phyloP scores from a whole-genome alignment of 2,888 invertebrate genomes.

The Dicycla oo region DNA sequence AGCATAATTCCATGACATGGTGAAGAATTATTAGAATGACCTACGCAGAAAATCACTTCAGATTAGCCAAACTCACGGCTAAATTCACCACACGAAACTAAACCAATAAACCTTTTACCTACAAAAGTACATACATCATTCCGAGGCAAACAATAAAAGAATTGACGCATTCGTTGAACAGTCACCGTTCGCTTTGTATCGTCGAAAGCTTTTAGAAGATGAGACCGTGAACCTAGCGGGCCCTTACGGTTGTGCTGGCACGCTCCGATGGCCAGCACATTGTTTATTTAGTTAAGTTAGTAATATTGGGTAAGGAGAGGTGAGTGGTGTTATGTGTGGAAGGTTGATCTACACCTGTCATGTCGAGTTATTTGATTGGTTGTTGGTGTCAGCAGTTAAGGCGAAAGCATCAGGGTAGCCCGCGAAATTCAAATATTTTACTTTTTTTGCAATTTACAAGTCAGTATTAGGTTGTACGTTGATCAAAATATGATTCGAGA shows the following conservation, averaged over 20 bases:
- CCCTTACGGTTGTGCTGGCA: slow-evolving; percentile 20
- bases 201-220: slow-evolving; percentile 84
- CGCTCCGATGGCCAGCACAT: slow-evolving; percentile 39
- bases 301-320: slow-evolving; percentile 24
- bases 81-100: not conserved
- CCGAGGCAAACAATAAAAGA: slow-evolving; percentile 39
- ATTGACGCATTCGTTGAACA: slow-evolving; percentile 24
- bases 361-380: slow-evolving; percentile 14
- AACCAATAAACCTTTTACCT: slow-evolving; percentile 1
- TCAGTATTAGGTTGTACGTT: no score
- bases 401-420: no score
- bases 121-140: slow-evolving; percentile 8
- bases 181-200: slow-evolving; percentile 68
- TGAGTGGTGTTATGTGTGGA: not conserved
- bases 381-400: no score
- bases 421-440: no score
- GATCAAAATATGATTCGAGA: no score
- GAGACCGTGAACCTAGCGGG: slow-evolving; percentile 62
- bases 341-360: slow-evolving; percentile 1
- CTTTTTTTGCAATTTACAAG: no score
- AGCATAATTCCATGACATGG: not conserved
- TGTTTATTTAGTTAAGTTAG: slow-evolving; percentile 51
- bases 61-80: not conserved
- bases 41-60: not conserved
- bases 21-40: not conserved